Percentiles rank a stretch among this genome's conserved stretches.
These are phyloP conservation scores for Tragelaphus buxtoni DNA, from an alignment of 2,113 vertebrate species.

Conservation along the genomic window DNA sequence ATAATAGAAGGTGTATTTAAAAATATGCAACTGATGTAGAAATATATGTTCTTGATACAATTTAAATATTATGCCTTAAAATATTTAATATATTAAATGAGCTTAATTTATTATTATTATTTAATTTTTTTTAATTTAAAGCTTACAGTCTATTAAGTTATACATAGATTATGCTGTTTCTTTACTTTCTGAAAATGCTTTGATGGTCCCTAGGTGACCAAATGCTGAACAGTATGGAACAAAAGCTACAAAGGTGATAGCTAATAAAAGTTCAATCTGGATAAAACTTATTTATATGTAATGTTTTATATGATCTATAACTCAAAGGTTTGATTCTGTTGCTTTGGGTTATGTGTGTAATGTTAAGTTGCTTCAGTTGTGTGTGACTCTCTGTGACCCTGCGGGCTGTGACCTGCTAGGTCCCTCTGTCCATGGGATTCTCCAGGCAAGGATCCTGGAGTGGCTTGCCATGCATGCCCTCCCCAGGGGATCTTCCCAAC, in stretches of 20 bases:
- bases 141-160: not conserved
- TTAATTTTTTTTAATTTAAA: not conserved
- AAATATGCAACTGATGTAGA: not conserved
- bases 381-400: not conserved
- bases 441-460: not conserved
- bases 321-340: not conserved
- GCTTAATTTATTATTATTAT: not conserved
- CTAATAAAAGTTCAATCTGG: not conserved
- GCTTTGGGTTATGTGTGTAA: not conserved
- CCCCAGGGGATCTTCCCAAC: not conserved
- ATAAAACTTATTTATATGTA: not conserved
- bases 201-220: not conserved
- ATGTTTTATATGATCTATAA: not conserved
- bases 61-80: not conserved
- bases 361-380: not conserved
- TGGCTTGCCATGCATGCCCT: not conserved
- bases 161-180: not conserved
- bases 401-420: accelerated
- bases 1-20: not conserved
- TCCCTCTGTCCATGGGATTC: not conserved
- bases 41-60: not conserved
- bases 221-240: not conserved
- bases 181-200: not conserved
- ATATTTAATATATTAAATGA: not conserved
- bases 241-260: not conserved